Conservation (phyloP, 2,797 vertebrate genomes). For the Pseudocheirus occidentalis region DNA sequence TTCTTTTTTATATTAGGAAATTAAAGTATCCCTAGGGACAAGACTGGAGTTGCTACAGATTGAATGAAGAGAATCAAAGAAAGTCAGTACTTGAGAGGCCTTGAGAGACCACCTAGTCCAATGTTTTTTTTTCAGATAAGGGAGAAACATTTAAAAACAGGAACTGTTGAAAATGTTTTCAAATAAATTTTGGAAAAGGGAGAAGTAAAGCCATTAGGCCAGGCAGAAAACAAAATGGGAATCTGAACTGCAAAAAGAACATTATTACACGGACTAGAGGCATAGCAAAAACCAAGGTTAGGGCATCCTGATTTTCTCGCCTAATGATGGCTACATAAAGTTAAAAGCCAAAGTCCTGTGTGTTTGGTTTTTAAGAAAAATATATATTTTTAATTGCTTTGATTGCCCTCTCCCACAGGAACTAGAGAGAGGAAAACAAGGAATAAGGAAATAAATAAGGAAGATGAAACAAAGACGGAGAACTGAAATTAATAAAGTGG, state of each 20-base stretch:
- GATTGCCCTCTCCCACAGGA: background rate
- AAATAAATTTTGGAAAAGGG: conserved; percentile 39
- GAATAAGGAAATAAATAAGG: conserved; percentile 30
- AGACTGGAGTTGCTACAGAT: background rate
- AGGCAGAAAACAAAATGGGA: background rate
- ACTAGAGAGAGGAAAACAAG: background rate
- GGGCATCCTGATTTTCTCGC: background rate
- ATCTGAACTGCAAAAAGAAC: background rate
- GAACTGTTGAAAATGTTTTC: conserved; percentile 12
- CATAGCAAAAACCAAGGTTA: conserved; percentile 7
- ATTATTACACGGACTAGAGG: background rate
- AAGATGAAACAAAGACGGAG: conserved; percentile 14
- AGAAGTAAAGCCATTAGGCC: conserved; percentile 14
- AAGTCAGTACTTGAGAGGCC: background rate
- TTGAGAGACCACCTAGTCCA: background rate
- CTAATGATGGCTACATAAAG: background rate
- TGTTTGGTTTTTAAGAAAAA: background rate
- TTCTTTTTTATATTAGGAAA: background rate
- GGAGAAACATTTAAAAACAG: conserved; percentile 26
- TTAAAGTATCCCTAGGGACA: background rate
- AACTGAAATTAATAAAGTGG: conserved; percentile 13
- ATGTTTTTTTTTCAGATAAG: conserved; percentile 4
- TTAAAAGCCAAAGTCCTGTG: background rate
- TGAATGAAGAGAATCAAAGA: background rate
- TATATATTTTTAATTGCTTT: background rate